Evolutionary conservation across 2,888 invertebrate genomes (phyloP), one percentile per base, ranked within the genome.

Genomic region (Cantharis rufa): DNA sequence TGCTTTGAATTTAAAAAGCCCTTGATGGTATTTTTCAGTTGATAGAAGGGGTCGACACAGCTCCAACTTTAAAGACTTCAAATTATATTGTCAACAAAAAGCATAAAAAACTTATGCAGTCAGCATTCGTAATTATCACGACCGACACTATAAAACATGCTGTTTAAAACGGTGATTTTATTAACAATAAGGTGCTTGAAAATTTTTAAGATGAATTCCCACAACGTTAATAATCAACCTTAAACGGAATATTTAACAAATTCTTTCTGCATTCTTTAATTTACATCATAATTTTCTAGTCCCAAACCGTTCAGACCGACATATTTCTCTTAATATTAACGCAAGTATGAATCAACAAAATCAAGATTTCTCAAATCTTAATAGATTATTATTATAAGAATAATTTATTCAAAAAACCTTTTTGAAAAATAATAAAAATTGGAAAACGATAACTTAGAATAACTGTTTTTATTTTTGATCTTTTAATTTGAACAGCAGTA

Each of bases 1-100:
- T 73, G 74, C 63, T 63, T 69, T 61, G 74, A 71, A 74, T 74
- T 66, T 71, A 70, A 77, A 77, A 77, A 70, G 70, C 73, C 73
- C 77, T 64, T 73, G 72, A 72, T 71, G 73, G 70, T 73, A 76
- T 76, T 76, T 77, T 71, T 74, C 74, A 69, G 74, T 71, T 74
- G 63, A 66, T 66, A 24, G 64, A 66, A 66, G 21, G 48, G 64
- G 64, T 66, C 64, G 64, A 66, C n/a, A 7, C 64, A 21, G n/a
- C 21, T 66, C 24, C 48, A 48, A 48, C 48, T 21, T 66, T 66
- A 66, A 66, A 66, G 11, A 66, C 24, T 66, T 66, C 24, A 66
- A 66, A 66, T 66, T 66, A 24, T 24, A 13, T 66, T 66, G 64
- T 66, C 64, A 24, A 66, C 24, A 66, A 66, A 48, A 66, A 66